Percentiles rank a stretch among this genome's conserved stretches.
phyloP scores from a whole-genome alignment of 2,888 invertebrate genomes.

The Thumatha senex region DNA sequence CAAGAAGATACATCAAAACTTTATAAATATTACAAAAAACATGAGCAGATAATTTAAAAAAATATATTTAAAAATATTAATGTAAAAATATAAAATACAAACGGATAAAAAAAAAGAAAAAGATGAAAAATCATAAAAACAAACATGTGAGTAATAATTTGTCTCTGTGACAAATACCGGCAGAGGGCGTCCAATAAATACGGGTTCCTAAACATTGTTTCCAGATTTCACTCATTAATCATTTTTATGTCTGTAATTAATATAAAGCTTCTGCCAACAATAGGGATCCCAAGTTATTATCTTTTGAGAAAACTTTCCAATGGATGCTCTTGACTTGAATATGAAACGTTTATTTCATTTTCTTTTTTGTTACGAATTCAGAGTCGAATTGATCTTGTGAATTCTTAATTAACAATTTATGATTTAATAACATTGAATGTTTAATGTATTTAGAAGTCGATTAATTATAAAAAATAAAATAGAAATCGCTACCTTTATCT shows the following conservation, averaged over 20 bases:
- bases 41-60: no score
- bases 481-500: no score
- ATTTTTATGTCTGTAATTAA: constrained; percentile 81
- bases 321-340: constrained; percentile 7
- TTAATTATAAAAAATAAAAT: no score
- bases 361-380: not conserved
- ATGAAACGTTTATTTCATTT: constrained; percentile 4
- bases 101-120: not conserved
- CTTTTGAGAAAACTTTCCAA: constrained; percentile 44
- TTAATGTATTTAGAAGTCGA: not conserved
- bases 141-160: constrained; percentile 61
- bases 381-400: not conserved
- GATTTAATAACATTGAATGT: no score
- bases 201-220: constrained; percentile 71
- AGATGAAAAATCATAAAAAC: constrained; percentile 52
- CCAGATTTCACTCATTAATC: constrained; percentile 75
- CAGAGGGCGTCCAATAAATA: constrained; percentile 71
- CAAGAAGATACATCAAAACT: no score
- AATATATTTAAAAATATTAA: no score
- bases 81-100: not conserved
- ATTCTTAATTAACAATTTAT: no score
- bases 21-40: no score
- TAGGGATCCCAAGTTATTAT: constrained; percentile 50
- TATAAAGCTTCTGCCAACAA: constrained; percentile 73
- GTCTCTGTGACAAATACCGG: constrained; percentile 73